Evolutionary conservation across 1,140 invertebrate genomes (phyloP), one percentile per base, ranked within the genome.

Genomic region (Tribolium madens): DNA sequence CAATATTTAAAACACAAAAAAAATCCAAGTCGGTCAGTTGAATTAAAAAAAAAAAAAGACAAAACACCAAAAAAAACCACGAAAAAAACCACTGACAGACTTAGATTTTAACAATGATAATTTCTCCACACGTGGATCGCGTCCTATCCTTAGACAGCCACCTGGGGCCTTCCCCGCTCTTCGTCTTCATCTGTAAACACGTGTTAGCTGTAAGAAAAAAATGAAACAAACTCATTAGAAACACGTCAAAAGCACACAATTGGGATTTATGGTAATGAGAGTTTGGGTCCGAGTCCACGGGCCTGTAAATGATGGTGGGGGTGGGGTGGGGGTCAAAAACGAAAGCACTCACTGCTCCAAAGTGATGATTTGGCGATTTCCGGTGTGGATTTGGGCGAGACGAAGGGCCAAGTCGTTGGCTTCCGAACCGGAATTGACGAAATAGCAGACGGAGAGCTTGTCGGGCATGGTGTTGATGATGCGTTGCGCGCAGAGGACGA

Each of bases 341-440:
- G 84, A 93, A 94, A 14, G 91, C 91, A 93, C 96, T 96, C 91
- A 99, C 98, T 98, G 96, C 85, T 99, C 97, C 10, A 99, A 85
- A 0, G 95, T 94, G 80, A 99, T 95, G 36, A 98, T 80, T 93
- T 91, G 57, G 6, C 21, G 21, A 26, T 93, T 91, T 78, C 93
- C 92, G 1, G 97, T 99, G 84, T 98, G 93, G 50, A 95, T 91
- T 73, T 93, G 89, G 0, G 97, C 96, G 48, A 99, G 87, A 52
- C 97, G 90, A 3, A 99, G 85, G 0, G 98, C 98, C 78, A 99
- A 88, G 87, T 99, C 98, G 88, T 99, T 99, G 1, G 98, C 97
- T 88, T 99, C 98, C 21, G 97, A 99, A n/a, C 97, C 98, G 1
- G 98, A 99, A 87, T 99, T 99, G 12, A 98, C 97, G 81, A 99